Conservation (phyloP, 1,140 invertebrate species). For the Drosophila tani region DNA sequence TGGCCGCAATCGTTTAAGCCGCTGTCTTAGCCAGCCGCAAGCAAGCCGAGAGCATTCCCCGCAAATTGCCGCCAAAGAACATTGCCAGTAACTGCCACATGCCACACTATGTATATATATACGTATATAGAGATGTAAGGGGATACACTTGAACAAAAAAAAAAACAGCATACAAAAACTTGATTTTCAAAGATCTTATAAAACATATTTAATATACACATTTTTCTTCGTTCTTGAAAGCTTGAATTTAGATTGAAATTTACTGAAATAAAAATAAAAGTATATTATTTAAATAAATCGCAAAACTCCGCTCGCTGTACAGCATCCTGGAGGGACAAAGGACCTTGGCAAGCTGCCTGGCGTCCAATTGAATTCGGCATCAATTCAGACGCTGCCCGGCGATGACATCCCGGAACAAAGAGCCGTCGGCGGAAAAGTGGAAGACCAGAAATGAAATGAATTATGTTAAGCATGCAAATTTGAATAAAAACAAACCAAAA, state of each 20-base stretch:
- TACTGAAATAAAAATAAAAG: not conserved
- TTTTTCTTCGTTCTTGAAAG: not conserved
- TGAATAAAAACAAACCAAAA: constrained; percentile 36
- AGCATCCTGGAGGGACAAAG: constrained; percentile 5
- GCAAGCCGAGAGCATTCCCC: constrained; percentile 21
- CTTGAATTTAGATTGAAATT: constrained; percentile 1
- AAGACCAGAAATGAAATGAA: constrained; percentile 48
- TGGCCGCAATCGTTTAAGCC: constrained; percentile 42
- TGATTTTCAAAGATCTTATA: not conserved
- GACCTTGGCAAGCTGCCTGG: constrained; percentile 26
- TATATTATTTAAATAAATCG: not conserved
- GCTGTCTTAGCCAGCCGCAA: constrained; percentile 31
- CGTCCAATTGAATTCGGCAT: constrained; percentile 33
- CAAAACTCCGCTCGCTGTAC: no score
- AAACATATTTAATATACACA: not conserved
- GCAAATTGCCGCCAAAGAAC: constrained; percentile 36
- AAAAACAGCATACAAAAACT: no score
- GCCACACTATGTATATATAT: constrained; percentile 15
- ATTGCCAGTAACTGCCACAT: constrained; percentile 27
- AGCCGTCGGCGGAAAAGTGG: not conserved
- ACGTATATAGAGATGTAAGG: not conserved
- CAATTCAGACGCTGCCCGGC: constrained; percentile 35
- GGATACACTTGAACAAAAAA: not conserved
- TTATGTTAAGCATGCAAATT: constrained; percentile 60
- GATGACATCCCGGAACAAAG: constrained; percentile 34